Conservation (phyloP, 2,888 invertebrate genomes). For the Pollenia griseotomentosa region DNA sequence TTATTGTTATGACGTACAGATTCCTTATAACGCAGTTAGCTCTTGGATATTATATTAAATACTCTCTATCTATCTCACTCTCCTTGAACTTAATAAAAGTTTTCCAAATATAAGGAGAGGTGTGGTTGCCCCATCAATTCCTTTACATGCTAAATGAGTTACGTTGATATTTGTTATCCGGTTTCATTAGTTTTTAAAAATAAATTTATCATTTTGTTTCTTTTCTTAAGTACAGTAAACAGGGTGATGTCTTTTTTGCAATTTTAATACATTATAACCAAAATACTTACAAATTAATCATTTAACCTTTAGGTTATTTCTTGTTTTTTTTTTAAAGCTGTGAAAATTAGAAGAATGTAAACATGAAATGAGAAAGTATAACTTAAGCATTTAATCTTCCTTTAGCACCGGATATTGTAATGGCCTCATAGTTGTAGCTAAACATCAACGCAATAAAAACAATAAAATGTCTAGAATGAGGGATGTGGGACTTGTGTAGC, state of each 20-base stretch:
- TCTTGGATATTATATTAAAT: neutral
- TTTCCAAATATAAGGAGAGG: conserved; percentile 30
- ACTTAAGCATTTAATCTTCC: conserved; percentile 4
- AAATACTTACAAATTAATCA: conserved; percentile 32
- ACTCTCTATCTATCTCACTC: neutral
- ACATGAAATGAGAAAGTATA: conserved; percentile 12
- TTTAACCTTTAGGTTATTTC: neutral
- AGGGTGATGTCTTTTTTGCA: neutral
- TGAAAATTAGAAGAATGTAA: no score
- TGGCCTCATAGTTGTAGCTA: conserved; percentile 51
- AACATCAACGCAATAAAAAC: conserved; percentile 26
- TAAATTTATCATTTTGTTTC: neutral
- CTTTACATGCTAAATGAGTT: neutral
- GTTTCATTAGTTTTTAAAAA: conserved; percentile 17
- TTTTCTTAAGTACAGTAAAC: conserved; percentile 8
- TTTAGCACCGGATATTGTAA: conserved; percentile 55
- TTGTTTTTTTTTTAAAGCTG: no score
- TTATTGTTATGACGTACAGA: conserved; percentile 8
- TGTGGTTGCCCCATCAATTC: conserved; percentile 47
- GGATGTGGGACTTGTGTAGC: conserved; percentile 38
- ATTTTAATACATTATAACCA: neutral
- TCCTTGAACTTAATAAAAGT: neutral
- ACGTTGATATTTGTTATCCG: neutral
- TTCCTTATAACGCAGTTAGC: conserved; percentile 15
- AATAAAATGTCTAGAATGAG: conserved; percentile 22